Percentiles rank a stretch among this genome's conserved stretches.
Conservation (phyloP, 2,113 vertebrate genomes). For the Trematocara stigmaticum region DNA sequence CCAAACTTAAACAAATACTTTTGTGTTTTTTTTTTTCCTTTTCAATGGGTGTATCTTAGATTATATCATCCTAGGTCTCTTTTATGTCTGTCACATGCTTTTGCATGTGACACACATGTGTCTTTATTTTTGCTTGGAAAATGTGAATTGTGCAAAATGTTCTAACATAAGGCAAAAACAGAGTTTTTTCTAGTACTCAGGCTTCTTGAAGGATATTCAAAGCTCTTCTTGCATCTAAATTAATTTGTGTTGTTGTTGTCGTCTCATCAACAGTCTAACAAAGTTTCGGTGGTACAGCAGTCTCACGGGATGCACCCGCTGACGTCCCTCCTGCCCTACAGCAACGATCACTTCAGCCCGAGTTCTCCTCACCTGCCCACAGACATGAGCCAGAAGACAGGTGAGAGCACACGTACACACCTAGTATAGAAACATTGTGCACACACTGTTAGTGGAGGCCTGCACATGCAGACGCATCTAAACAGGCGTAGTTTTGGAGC, state of each 20-base stretch:
- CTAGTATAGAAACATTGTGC: not conserved
- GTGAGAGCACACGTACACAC: slow-evolving; percentile 61
- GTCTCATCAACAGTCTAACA: slow-evolving; percentile 82
- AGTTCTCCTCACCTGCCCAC: slow-evolving; percentile 87
- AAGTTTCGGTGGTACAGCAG: slow-evolving; percentile 91
- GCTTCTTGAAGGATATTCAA: not conserved
- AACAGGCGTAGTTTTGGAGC: not conserved
- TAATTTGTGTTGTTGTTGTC: not conserved
- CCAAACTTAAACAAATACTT: not conserved
- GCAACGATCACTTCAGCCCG: slow-evolving; percentile 94
- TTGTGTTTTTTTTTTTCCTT: rapidly evolving
- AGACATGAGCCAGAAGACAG: slow-evolving; percentile 96
- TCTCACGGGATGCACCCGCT: slow-evolving; percentile 91
- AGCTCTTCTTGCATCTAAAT: not conserved
- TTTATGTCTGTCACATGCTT: not conserved
- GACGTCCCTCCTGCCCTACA: slow-evolving; percentile 89
- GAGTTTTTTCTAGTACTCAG: not conserved
- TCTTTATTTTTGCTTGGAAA: not conserved
- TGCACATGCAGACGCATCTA: rapidly evolving
- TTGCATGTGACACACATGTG: not conserved
- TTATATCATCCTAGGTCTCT: not conserved
- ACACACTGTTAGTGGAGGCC: not conserved
- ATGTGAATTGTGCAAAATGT: not conserved
- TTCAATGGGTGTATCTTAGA: not conserved
- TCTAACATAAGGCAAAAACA: not conserved